A percentile compares a stretch with the other conserved stretches of the same genome.
These are phyloP conservation scores for Gopherus flavomarginatus DNA, from an alignment of 2,113 vertebrate species.

Conservation along the genomic window DNA sequence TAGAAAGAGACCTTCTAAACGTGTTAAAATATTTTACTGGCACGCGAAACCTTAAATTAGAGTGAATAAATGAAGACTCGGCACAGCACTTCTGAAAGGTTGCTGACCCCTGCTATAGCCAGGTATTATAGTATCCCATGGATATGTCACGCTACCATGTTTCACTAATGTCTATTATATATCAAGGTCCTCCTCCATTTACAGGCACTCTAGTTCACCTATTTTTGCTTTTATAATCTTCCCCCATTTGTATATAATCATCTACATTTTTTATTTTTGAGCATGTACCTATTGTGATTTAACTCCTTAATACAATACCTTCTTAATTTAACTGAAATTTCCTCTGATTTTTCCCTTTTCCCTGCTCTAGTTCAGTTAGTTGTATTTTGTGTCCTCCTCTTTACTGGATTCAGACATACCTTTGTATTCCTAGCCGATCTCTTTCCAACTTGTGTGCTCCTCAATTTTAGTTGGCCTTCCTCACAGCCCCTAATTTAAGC, in stretches of 20 bases:
- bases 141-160: not conserved
- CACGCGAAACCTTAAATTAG: no score
- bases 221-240: not conserved
- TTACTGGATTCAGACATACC: not conserved
- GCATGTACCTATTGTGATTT: not conserved
- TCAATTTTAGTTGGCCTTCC: not conserved
- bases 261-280: not conserved
- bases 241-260: not conserved
- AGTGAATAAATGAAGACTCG: no score
- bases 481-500: not conserved
- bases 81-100: no score
- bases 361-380: no score
- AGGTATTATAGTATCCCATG: not conserved
- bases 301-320: not conserved
- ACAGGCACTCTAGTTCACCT: not conserved
- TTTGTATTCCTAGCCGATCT: not conserved
- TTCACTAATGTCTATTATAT: not conserved
- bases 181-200: not conserved
- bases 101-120: not conserved
- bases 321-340: not conserved
- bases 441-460: not conserved
- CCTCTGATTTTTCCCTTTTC: not conserved
- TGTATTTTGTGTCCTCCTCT: no score
- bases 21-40: no score
- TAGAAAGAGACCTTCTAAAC: no score